Conservation (phyloP, 2,888 invertebrate species). For the Eretmocerus hayati region DNA sequence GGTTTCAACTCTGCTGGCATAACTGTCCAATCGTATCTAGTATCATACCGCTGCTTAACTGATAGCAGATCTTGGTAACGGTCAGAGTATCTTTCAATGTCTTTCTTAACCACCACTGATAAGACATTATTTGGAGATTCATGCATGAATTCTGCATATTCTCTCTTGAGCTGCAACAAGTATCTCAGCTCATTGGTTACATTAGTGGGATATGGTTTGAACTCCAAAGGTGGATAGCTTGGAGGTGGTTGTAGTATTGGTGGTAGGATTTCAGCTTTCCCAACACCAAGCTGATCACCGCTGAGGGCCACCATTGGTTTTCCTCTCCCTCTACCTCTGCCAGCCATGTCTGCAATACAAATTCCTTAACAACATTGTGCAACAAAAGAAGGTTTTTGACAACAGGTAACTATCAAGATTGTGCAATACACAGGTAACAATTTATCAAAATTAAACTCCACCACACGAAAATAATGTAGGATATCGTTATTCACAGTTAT, state of each 20-base stretch:
- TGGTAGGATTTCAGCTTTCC: slow-evolving; percentile 42
- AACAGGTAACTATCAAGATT: too few relatives aligned
- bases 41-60: slow-evolving; percentile 31
- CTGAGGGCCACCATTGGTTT: slow-evolving; percentile 40
- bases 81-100: slow-evolving; percentile 43
- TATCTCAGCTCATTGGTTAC: slow-evolving; percentile 55
- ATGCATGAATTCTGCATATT: slow-evolving; percentile 64
- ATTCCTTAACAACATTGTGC: too few relatives aligned
- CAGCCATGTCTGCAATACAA: slow-evolving; percentile 36
- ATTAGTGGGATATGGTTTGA: slow-evolving; percentile 45
- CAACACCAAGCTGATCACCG: slow-evolving; percentile 41
- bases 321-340: slow-evolving; percentile 43
- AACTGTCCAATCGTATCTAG: slow-evolving; percentile 36
- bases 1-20: slow-evolving; percentile 39
- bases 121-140: slow-evolving; percentile 57
- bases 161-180: slow-evolving; percentile 64
- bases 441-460: too few relatives aligned
- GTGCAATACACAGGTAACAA: too few relatives aligned
- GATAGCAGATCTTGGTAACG: slow-evolving; percentile 34
- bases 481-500: too few relatives aligned
- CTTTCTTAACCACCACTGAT: slow-evolving; percentile 34
- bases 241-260: slow-evolving; percentile 45
- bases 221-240: slow-evolving; percentile 46
- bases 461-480: too few relatives aligned
- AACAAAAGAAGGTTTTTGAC: too few relatives aligned